Evolutionary conservation across 2,888 invertebrate genomes (phyloP).

Genomic region (Ariolimax columbianus): DNA sequence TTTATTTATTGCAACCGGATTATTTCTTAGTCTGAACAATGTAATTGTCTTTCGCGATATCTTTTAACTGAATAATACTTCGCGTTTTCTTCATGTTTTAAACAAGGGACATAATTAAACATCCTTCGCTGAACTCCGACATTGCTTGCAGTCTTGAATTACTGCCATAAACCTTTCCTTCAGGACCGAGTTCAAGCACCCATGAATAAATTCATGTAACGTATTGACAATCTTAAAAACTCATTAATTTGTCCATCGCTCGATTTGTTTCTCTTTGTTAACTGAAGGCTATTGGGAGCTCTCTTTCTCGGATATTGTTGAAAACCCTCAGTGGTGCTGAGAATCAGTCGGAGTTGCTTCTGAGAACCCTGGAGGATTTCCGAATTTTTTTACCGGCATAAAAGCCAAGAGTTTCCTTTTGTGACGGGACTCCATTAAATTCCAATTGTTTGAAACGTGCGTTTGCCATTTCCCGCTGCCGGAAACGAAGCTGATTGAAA

Average conservation of each 20-base stretch:
- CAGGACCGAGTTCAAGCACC: slow-evolving; percentile 11
- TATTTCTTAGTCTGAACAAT: background rate
- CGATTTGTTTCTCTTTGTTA: slow-evolving; percentile 35
- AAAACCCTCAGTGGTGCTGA: slow-evolving; percentile 15
- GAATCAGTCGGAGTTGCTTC: slow-evolving; percentile 10
- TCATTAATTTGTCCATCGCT: slow-evolving; percentile 29
- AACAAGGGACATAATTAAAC: background rate
- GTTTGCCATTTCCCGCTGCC: slow-evolving; percentile 46
- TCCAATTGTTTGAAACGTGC: slow-evolving; percentile 47
- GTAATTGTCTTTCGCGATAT: slow-evolving; percentile 1
- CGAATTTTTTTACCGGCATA: slow-evolving; percentile 4
- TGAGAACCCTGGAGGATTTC: slow-evolving; percentile 42
- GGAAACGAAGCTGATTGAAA: slow-evolving; percentile 46
- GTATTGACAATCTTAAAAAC: slow-evolving; percentile 24
- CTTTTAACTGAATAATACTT: background rate
- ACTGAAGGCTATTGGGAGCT: slow-evolving; percentile 27
- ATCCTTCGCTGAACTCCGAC: no score
- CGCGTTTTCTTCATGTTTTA: background rate
- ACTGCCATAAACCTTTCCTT: slow-evolving; percentile 8
- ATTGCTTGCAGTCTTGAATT: background rate
- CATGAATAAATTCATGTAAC: slow-evolving; percentile 21
- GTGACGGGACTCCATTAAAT: slow-evolving; percentile 45
- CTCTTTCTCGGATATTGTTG: slow-evolving; percentile 36
- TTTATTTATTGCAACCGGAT: background rate
- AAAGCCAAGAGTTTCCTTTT: slow-evolving; percentile 41